Conservation (phyloP, 2,797 vertebrate genomes). For the Pelochelys cantorii region DNA sequence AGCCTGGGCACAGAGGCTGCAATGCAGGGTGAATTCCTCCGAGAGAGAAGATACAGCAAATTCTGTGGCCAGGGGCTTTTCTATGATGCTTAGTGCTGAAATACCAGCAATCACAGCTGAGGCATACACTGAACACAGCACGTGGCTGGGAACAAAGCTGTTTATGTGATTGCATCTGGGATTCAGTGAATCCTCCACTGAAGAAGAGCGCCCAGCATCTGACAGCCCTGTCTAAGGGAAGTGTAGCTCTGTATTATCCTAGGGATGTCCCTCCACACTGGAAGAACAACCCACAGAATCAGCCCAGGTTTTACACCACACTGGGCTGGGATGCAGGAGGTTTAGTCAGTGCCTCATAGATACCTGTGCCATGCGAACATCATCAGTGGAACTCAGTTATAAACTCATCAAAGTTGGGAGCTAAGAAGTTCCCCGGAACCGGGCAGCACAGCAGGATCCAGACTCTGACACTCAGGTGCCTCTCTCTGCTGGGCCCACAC, state of each 20-base stretch:
- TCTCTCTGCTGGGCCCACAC: background rate
- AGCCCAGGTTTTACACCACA: background rate
- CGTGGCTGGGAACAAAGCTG: background rate
- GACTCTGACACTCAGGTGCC: background rate
- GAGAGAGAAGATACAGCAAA: background rate
- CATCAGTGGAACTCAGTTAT: background rate
- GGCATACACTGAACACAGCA: background rate
- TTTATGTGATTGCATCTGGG: background rate
- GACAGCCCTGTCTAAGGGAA: background rate
- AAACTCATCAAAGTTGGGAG: background rate
- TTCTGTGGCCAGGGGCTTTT: background rate
- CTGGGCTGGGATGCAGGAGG: background rate
- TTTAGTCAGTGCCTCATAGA: background rate
- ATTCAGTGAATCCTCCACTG: background rate
- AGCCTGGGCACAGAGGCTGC: background rate
- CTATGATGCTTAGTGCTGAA: background rate
- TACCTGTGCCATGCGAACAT: background rate
- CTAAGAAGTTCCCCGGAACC: background rate
- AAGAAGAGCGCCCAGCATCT: background rate
- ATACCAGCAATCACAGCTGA: background rate
- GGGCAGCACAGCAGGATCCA: background rate
- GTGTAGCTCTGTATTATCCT: background rate
- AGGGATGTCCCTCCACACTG: background rate
- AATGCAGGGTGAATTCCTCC: background rate
- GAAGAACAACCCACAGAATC: background rate